Percentiles rank a stretch among this genome's conserved stretches.
Evolutionary conservation across 2,797 vertebrate genomes (phyloP).

Genomic region (Simalia tracyae): DNA sequence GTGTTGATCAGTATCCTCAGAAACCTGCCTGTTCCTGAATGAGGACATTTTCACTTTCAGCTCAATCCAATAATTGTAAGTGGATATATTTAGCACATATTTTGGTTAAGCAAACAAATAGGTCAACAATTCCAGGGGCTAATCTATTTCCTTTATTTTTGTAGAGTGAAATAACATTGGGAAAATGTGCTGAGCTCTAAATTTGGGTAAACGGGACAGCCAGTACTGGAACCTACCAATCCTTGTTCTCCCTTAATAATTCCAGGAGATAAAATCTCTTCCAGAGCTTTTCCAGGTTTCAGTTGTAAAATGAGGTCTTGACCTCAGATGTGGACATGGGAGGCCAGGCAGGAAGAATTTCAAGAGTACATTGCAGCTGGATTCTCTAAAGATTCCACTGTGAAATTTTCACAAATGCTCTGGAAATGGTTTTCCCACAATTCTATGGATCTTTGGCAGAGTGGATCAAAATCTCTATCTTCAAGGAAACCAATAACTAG

Average conservation of each 20-base stretch:
- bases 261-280: background rate
- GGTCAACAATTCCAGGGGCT: background rate
- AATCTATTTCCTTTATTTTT: background rate
- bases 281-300: background rate
- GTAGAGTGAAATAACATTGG: background rate
- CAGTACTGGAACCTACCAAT: background rate
- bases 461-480: background rate
- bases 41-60: background rate
- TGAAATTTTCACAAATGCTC: background rate
- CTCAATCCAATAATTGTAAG: background rate
- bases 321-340: background rate
- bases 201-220: background rate
- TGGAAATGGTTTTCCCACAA: background rate
- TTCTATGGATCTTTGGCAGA: background rate
- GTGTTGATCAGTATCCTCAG: background rate
- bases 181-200: background rate
- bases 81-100: background rate
- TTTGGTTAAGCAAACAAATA: background rate
- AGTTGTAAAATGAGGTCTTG: background rate
- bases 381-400: background rate
- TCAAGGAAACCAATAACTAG: background rate
- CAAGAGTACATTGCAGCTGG: background rate
- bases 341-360: background rate
- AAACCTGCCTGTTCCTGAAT: background rate
- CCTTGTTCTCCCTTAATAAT: background rate